Base-by-base conservation (phyloP, 2,888 invertebrate species). In the Adineta ricciae region DNA sequence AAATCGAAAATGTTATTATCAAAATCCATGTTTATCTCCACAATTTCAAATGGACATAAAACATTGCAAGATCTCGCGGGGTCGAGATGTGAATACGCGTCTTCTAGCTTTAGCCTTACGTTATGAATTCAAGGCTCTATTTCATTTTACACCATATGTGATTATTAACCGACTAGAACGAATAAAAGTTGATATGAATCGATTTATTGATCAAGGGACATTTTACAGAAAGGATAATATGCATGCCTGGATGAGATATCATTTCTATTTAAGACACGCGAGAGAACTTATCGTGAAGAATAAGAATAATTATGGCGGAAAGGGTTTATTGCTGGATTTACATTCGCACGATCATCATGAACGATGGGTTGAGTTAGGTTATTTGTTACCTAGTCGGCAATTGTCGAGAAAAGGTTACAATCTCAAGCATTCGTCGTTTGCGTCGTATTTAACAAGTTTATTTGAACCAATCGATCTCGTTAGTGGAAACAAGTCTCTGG, bases 161-260 rank as follows among this genome's bases (percentile, higher is more conserved):
- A 78, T 78, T 78, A 78, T 78, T 41, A 78, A 78, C n/a, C 16
- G 41, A 41, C 14, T 78, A 41, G 41, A 78, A 78, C 41, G 78
- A 78, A n/a, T 41, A 11, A 38, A 73, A 73, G 36, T 73, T 73
- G 73, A 73, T 41, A 78, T 78, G 78, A 41, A 78, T 78, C 78
- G 41, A 2, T 78, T 41, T 19, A 78, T 78, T 78, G 78, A 78
- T n/a, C 9, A 78, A 78, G 41, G 41, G 41, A 78, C 78, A 78
- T 78, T 78, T 78, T n/a, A 41, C 11, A 1, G 24, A 41, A 24
- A 21, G 5, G 32, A 38, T 41, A 78, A 11, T n/a, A 78, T 78
- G 78, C 9, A 78, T n/a, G 78, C 78, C 7, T 78, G 78, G 78
- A 78, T 78, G 78, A 41, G 24, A 78, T 41, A 78, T 41, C 41